phyloP scores from a whole-genome alignment of 1,140 invertebrate species.

The Rhagoletis zephyria region DNA sequence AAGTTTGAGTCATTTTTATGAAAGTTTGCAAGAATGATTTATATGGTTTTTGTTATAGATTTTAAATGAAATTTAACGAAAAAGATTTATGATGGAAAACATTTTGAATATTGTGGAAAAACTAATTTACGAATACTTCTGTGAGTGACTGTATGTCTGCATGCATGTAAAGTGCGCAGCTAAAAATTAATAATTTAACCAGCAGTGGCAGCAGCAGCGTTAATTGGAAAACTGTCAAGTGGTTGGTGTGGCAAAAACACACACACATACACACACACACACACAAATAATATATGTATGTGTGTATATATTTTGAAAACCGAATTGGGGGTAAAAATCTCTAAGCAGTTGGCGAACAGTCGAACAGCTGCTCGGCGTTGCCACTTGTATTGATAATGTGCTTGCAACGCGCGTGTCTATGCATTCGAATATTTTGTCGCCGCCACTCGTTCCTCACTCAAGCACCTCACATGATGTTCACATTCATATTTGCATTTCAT shows the following conservation, averaged over 20 bases:
- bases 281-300: background rate
- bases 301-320: background rate
- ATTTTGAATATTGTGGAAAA: no score
- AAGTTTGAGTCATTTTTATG: no score
- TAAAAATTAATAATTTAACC: background rate
- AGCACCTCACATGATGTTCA: background rate
- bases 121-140: no score
- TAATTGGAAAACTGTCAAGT: slow-evolving; percentile 43
- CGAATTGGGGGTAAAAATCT: background rate
- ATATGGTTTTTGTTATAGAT: no score
- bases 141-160: no score
- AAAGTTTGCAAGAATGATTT: no score
- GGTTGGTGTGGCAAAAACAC: no score
- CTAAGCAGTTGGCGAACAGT: background rate
- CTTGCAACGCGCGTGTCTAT: background rate
- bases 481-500: background rate
- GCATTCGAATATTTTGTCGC: background rate
- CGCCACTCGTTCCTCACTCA: background rate
- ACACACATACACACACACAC: no score
- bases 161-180: background rate
- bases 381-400: background rate
- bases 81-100: no score
- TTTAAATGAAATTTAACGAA: no score
- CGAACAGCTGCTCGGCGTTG: background rate
- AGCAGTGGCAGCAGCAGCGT: background rate